These are phyloP conservation scores for Hipposideros larvatus DNA, from an alignment of 2,797 vertebrate species.

Conservation along the genomic window DNA sequence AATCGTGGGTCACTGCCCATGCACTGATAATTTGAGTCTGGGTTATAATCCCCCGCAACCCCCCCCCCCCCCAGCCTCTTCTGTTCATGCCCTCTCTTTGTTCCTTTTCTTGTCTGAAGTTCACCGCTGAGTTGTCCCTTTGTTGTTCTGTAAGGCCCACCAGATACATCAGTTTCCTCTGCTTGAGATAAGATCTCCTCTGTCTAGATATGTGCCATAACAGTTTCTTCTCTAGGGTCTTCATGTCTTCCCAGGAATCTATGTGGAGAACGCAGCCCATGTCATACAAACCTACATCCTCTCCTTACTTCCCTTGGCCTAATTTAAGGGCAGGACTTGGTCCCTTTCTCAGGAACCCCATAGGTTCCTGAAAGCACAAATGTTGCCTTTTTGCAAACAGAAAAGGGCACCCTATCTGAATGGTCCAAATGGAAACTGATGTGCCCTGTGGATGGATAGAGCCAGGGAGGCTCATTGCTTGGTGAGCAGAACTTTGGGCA, in stretches of 20 bases:
- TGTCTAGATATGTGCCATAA: not conserved
- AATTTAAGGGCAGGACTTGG: not conserved
- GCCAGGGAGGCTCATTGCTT: not conserved
- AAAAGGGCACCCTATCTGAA: not conserved
- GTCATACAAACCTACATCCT: not conserved
- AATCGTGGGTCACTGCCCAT: rapidly evolving
- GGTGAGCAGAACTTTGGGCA: not conserved
- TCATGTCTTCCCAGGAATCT: not conserved
- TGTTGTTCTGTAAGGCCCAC: not conserved
- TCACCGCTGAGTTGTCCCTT: not conserved
- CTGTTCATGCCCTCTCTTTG: not conserved
- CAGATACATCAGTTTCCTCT: not conserved
- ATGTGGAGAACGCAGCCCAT: no score
- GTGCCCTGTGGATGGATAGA: not conserved
- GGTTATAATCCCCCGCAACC: not conserved
- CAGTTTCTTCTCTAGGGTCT: not conserved
- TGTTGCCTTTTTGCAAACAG: not conserved
- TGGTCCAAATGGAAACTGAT: not conserved
- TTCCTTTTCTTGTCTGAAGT: not conserved
- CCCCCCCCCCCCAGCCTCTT: not conserved
- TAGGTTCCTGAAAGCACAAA: not conserved
- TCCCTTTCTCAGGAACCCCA: not conserved
- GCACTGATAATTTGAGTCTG: not conserved
- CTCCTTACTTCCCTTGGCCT: not conserved
- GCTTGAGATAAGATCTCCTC: no score